These are phyloP conservation scores for Anolis sagrei DNA, from an alignment of 2,113 vertebrate genomes.

Conservation along the genomic window DNA sequence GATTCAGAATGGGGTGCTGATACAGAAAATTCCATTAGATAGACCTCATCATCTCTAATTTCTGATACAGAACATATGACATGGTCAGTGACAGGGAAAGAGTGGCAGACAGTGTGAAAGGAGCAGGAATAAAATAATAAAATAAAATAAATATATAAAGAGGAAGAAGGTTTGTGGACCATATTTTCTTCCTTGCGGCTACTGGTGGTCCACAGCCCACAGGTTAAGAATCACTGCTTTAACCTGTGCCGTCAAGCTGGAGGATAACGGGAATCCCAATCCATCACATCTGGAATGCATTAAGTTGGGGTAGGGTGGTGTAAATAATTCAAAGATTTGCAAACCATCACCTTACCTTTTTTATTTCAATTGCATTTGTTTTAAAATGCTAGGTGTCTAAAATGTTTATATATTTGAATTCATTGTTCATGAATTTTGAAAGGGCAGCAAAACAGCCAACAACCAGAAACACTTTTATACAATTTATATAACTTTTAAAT, in stretches of 20 bases:
- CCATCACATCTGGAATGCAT: background rate
- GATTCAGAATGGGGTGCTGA: no score
- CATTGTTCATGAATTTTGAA: background rate
- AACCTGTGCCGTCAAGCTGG: background rate
- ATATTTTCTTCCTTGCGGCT: no score
- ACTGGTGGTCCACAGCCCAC: no score
- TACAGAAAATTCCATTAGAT: no score
- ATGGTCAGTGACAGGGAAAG: no score
- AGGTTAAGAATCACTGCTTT: no score
- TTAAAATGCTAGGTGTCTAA: background rate
- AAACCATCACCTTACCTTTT: background rate
- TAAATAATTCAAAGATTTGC: background rate
- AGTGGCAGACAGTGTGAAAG: no score
- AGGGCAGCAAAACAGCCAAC: background rate
- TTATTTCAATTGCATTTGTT: background rate
- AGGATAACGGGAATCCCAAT: background rate
- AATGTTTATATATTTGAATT: conserved; percentile 1
- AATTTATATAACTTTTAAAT: conserved; percentile 8
- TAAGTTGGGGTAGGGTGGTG: background rate
- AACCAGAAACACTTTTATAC: background rate
- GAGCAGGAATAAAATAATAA: no score
- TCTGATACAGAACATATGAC: no score
- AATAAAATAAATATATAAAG: no score
- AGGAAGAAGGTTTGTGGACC: no score
- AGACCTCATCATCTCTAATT: no score